Percentiles rank a stretch among this genome's conserved stretches.
phyloP scores from a whole-genome alignment of 1,140 invertebrate species.

The Coboldia fuscipes region DNA sequence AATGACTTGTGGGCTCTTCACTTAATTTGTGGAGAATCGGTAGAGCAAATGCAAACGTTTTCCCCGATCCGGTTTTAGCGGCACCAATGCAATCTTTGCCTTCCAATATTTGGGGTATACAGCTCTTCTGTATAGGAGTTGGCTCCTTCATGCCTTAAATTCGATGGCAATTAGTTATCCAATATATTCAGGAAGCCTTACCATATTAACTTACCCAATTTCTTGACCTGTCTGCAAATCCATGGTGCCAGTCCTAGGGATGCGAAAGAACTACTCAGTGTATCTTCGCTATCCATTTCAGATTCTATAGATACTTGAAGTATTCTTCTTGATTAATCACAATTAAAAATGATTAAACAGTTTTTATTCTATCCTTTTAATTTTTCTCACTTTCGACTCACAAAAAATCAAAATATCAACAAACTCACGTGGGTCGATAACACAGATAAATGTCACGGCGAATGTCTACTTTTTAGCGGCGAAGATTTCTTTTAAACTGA shows the following conservation, averaged over 20 bases:
- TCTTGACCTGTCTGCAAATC: slow-evolving; percentile 15
- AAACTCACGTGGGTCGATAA: no score
- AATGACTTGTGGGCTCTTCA: slow-evolving; percentile 85
- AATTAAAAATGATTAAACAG: no score
- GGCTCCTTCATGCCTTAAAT: slow-evolving; percentile 51
- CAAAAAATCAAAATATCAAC: no score
- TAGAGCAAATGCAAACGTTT: slow-evolving; percentile 90
- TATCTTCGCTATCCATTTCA: neutral
- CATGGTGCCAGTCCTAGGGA: slow-evolving; percentile 13
- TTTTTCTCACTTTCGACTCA: no score
- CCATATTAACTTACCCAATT: slow-evolving; percentile 10
- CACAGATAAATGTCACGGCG: no score
- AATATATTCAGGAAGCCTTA: neutral
- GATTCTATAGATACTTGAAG: no score
- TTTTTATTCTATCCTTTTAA: no score
- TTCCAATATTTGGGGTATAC: slow-evolving; percentile 57
- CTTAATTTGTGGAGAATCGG: slow-evolving; percentile 83
- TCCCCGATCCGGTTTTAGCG: slow-evolving; percentile 94
- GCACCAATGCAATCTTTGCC: slow-evolving; percentile 84
- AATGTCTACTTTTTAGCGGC: no score
- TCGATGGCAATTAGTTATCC: neutral
- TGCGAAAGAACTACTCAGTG: slow-evolving; percentile 6
- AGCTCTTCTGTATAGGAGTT: slow-evolving; percentile 67
- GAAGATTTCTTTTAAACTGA: no score
- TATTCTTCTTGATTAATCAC: no score